Evolutionary conservation across 1,140 invertebrate species (phyloP), one percentile per base, ranked within the genome.

Genomic region (Hetaerina americana): DNA sequence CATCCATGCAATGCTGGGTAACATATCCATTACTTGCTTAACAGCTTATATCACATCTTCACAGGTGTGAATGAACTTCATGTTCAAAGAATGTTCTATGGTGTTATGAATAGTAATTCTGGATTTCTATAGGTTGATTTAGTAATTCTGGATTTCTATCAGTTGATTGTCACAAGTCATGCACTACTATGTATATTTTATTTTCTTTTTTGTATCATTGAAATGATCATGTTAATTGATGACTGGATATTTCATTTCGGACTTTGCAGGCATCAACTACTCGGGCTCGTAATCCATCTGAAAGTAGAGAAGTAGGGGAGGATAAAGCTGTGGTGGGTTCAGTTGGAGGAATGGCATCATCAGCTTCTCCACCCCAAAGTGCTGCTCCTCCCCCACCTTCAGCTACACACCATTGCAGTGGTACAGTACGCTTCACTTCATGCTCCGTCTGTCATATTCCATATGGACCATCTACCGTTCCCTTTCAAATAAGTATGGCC

Each of bases 361-460:
- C 40, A 18, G 40, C 40, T 5, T 57, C 40, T 57, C 40, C 40
- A 5, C 40, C 40, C 2, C 40, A n/a, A 12, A 57, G 22, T 57
- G 15, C 40, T 57, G 22, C 40, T 18, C 40, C 40, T 5, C 15
- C 22, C 10, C 40, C 40, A 28, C 6, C 18, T 3, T 3, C 27
- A 18, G 12, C 25, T 25, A 15, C 25, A 25, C 67, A 68, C 3
- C 67, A 26, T 24, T 26, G 67, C 67, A 68, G 12, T 26, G 24
- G 69, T 18, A 66, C 69, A 68, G 71, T 69, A 5, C 31, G 18
- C 26, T 31, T 31, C 66, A 8, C 49, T 31, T 28, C 77, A 74
- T 89, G 85, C 81, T 82, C 79, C 3, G 73, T 93, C 0, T 93
- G 91, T 78, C 94, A 95, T 79, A 85, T 95, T 73, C 92, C 93